These are phyloP conservation scores for Octodon degus DNA, from an alignment of 2,113 vertebrate species.

Conservation along the genomic window DNA sequence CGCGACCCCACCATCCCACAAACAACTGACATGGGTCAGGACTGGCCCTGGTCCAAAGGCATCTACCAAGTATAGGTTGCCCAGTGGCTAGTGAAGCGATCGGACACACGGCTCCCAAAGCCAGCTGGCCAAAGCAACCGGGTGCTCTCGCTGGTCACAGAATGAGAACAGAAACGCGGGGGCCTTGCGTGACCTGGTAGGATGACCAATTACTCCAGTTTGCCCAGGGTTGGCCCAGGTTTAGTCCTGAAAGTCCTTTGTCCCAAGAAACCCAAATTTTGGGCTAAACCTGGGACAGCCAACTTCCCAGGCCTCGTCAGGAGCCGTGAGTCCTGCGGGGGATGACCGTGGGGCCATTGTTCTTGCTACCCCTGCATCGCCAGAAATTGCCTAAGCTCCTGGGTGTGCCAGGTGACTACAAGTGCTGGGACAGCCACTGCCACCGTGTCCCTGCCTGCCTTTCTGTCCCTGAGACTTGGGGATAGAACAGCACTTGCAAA, in stretches of 20 bases:
- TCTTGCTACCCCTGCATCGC: too few relatives aligned
- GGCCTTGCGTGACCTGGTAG: not conserved
- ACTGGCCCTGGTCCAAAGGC: not conserved
- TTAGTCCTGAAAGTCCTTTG: not conserved
- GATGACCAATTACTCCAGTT: not conserved
- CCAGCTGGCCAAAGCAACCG: not conserved
- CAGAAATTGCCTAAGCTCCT: rapidly evolving
- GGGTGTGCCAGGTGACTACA: not conserved
- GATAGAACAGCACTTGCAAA: not conserved
- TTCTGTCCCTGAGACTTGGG: not conserved
- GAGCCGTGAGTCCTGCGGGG: not conserved
- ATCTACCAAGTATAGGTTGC: not conserved
- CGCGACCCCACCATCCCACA: not conserved
- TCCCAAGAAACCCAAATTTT: not conserved
- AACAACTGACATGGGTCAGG: not conserved
- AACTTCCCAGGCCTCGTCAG: not conserved
- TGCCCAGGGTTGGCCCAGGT: not conserved
- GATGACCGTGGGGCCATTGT: rapidly evolving
- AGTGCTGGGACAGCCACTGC: not conserved
- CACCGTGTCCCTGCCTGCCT: not conserved
- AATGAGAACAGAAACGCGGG: not conserved
- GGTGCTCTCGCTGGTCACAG: not conserved
- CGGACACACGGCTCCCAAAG: not conserved
- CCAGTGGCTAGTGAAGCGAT: not conserved
- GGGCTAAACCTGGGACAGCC: not conserved